phyloP scores from a whole-genome alignment of 2,888 invertebrate genomes.

The Gonocerus acuteangulatus region DNA sequence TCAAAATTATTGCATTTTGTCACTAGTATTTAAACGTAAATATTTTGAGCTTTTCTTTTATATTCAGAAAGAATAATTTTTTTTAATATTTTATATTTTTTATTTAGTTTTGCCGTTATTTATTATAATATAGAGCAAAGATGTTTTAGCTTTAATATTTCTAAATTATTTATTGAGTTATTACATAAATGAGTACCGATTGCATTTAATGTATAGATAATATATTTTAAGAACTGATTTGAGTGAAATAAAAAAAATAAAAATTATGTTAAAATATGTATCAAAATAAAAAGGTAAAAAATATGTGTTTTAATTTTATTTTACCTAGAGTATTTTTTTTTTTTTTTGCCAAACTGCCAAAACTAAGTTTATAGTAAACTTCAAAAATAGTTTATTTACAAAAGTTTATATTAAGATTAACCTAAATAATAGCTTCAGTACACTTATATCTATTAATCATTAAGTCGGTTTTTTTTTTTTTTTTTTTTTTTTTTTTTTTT shows the following conservation, averaged over 20 bases:
- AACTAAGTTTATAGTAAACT: no score
- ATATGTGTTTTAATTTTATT: background rate
- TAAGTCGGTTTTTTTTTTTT: no score
- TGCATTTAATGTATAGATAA: conserved; percentile 34
- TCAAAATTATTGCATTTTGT: conserved; percentile 29
- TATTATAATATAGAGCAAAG: background rate
- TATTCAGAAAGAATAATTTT: conserved; percentile 1
- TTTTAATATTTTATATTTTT: background rate
- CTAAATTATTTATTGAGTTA: conserved; percentile 19
- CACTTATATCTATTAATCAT: no score
- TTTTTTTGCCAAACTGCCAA: no score
- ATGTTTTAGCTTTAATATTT: conserved; percentile 7
- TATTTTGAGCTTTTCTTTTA: conserved; percentile 9
- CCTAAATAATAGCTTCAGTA: no score
- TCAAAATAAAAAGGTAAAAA: conserved; percentile 9
- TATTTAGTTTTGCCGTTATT: conserved; percentile 9
- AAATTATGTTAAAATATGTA: conserved; percentile 20
- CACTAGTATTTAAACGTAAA: conserved; percentile 1
- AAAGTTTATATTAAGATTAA: no score
- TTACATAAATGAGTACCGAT: conserved; percentile 29
- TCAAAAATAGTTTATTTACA: no score
- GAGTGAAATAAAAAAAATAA: conserved; percentile 4
- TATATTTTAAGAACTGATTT: conserved; percentile 28
- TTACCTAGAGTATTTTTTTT: background rate
- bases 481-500: no score